A percentile compares a stretch with the other conserved stretches of the same genome.
phyloP scores from a whole-genome alignment of 2,113 vertebrate genomes.

The Gopherus flavomarginatus region DNA sequence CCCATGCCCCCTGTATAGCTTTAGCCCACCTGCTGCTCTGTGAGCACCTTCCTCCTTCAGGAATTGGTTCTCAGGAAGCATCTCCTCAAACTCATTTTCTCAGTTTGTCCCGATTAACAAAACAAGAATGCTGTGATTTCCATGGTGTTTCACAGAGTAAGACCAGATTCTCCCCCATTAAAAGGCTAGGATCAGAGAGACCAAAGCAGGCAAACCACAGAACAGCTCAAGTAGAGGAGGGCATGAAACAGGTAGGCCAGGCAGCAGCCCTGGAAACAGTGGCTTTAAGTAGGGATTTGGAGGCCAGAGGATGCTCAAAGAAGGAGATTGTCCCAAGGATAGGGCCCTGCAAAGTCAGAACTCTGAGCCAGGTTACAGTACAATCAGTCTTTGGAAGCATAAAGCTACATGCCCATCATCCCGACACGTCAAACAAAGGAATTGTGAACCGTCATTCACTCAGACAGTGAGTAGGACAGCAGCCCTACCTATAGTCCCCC shows the following conservation, averaged over 20 bases:
- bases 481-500: neutral
- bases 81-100: too few species aligned
- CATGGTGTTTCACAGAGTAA: neutral
- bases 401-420: too few species aligned
- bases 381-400: too few species aligned
- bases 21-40: neutral
- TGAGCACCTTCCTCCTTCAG: neutral
- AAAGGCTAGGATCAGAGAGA: neutral
- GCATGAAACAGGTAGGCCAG: neutral
- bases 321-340: neutral
- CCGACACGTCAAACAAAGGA: too few species aligned
- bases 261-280: neutral
- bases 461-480: too few species aligned
- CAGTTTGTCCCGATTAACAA: too few species aligned
- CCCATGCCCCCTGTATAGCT: neutral
- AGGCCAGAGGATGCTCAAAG: neutral
- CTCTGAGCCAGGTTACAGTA: too few species aligned
- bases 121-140: neutral
- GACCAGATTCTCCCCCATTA: neutral
- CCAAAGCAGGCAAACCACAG: neutral
- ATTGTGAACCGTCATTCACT: neutral
- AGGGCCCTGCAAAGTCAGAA: too few species aligned
- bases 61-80: neutral
- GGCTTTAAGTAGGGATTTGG: neutral
- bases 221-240: neutral